Base-by-base conservation (phyloP, 1,140 invertebrate species). In the Elymnias hypermnestra region DNA sequence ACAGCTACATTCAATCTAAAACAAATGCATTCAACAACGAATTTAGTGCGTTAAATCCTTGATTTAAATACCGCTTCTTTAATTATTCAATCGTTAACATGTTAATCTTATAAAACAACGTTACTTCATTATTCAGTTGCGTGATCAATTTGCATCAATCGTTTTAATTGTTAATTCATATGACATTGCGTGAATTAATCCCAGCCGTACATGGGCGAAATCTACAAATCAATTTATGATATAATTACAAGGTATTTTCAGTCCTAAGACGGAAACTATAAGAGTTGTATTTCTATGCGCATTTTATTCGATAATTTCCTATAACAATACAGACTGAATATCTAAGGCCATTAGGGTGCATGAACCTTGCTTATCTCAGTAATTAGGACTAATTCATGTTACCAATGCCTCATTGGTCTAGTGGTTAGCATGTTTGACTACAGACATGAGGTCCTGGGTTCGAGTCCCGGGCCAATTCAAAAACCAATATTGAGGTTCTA, bases 161-260 rank as follows among this genome's bases (percentile, higher is more conserved):
- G 9, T 18, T 23, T 45, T 25, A 37, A 46, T 53, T 36, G 43
- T 29, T 43, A 54, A 54, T 48, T 39, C 35, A 49, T 54, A 54
- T 54, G 52, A 48, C 52, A 54, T 54, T 54, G 52, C 52, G 35
- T 48, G 45, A 38, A 48, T 48, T 48, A 48, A 48, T 54, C 45
- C 33, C 25, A 47, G 26, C 21, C 35, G 9, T 39, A 44, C 28
- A 44, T 6, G 3, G 8, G 2, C 2, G 13, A 3, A 15, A n/a
- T 8, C 14, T 7, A 9, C 1, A 2, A 33, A 8, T 3, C 14
- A 15, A 8, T 3, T 15, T 17, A 7, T 10, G 2, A 33, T 33
- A 3, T 12, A 3, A 2, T 12, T 17, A 33, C 13, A 8, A 5
- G 10, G 31, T 10, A n/a, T n/a, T 33, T 17, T 17, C 31, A 33